A percentile compares a stretch with the other conserved stretches of the same genome.
Evolutionary conservation across 2,888 invertebrate species (phyloP).

Genomic region (Drosophila silvestris): DNA sequence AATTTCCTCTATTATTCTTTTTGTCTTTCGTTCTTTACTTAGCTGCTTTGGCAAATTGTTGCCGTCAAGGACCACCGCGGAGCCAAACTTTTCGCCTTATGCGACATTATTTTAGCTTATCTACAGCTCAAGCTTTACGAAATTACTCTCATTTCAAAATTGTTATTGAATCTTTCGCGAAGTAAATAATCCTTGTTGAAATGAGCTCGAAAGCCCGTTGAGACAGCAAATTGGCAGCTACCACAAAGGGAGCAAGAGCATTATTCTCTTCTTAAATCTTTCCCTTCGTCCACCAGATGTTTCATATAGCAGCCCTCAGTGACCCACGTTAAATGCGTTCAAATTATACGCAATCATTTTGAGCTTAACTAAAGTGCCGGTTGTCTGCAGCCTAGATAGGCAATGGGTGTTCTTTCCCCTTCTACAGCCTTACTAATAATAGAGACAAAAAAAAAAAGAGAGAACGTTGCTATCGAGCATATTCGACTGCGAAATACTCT

Average conservation of each 20-base stretch:
- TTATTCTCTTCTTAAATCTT: constrained; percentile 4
- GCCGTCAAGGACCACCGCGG: constrained; percentile 1
- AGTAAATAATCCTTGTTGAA: constrained; percentile 84
- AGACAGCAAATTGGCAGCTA: constrained; percentile 31
- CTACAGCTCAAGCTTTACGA: constrained; percentile 64
- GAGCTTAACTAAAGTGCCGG: constrained; percentile 70
- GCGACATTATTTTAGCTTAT: constrained; percentile 67
- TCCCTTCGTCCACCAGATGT: constrained; percentile 2
- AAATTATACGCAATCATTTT: constrained; percentile 76
- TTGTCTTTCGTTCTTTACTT: constrained; percentile 5
- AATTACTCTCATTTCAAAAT: constrained; percentile 78
- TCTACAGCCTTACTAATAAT: constrained; percentile 11
- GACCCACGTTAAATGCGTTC: constrained; percentile 61
- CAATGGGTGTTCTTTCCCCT: not conserved
- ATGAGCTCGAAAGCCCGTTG: constrained; percentile 75
- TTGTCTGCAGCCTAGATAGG: constrained; percentile 44
- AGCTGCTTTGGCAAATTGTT: constrained; percentile 28
- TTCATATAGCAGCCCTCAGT: constrained; percentile 4
- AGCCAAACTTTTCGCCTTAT: constrained; percentile 39
- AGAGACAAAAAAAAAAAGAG: constrained; percentile 12
- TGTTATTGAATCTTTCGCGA: constrained; percentile 83
- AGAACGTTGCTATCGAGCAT: not conserved
- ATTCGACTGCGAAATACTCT: not conserved
- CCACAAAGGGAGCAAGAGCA: constrained; percentile 11
- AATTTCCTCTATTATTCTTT: constrained; percentile 13